phyloP scores from a whole-genome alignment of 2,888 invertebrate species.

The Tineola bisselliella region DNA sequence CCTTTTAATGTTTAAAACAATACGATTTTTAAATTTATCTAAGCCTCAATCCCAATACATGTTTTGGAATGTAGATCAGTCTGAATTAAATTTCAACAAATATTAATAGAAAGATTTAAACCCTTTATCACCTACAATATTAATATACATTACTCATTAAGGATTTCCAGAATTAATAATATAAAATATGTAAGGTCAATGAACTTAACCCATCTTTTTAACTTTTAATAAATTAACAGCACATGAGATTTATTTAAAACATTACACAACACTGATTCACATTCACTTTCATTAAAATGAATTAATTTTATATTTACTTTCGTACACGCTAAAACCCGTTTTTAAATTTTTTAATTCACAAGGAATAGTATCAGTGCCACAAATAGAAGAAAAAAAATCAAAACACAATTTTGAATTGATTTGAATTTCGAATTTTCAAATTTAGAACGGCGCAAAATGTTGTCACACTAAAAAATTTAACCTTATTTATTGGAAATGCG shows the following conservation, averaged over 20 bases:
- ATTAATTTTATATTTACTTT: constrained; percentile 48
- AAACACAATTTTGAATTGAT: constrained; percentile 22
- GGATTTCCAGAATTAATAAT: too few relatives aligned
- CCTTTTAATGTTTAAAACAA: background rate
- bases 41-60: too few relatives aligned
- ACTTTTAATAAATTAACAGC: constrained; percentile 24
- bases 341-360: constrained; percentile 16
- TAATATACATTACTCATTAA: too few relatives aligned
- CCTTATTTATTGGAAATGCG: background rate
- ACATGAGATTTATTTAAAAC: constrained; percentile 31
- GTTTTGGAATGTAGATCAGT: too few relatives aligned
- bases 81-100: too few relatives aligned
- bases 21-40: background rate
- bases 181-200: background rate
- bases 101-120: too few relatives aligned
- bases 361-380: background rate
- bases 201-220: background rate
- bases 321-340: constrained; percentile 44
- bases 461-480: background rate
- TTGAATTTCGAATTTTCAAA: background rate
- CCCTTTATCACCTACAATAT: too few relatives aligned
- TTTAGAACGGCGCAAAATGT: background rate
- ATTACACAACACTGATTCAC: constrained; percentile 56
- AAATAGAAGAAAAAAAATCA: constrained; percentile 16
- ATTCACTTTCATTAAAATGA: constrained; percentile 52